Evolutionary conservation across 2,888 invertebrate species (phyloP), one percentile per base, ranked within the genome.

Genomic region (Acanthosepion lycidas): DNA sequence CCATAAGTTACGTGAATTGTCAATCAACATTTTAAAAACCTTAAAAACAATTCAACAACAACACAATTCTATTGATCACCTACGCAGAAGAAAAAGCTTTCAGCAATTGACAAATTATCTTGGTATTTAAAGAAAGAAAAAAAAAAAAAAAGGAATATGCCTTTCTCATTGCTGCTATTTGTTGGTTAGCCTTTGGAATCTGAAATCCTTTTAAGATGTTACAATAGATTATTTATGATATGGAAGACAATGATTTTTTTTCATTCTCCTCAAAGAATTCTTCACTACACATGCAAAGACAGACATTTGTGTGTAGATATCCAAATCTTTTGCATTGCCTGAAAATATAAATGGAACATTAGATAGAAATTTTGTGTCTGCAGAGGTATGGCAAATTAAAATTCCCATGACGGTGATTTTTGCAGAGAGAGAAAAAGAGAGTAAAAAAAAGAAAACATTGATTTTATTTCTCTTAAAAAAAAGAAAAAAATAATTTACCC

Each of bases 361-460:
- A 78, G 28, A 20, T 78, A 78, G 28, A 78, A 78, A 78, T 28
- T 28, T 78, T n/a, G 20, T 59, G n/a, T 78, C 78, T n/a, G 78
- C 78, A 78, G 78, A n/a, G 78, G n/a, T 78, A n/a, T 78, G 28
- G n/a, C n/a, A 78, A n/a, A n/a, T 78, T 78, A 78, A 78, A 78
- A 78, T 78, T 78, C 78, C 78, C 78, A 6, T 78, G 78, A n/a
- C 78, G 2, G 18, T 78, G 28, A n/a, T 78, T 78, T n/a, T 78
- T 78, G n/a, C 23, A 78, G 9, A n/a, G 78, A 78, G n/a, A 9
- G 78, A n/a, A 9, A 78, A 78, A 2, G 1, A 78, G 18, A 59
- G 59, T 23, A 20, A 59, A 20, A 59, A 5, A 59, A 59, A 59
- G 20, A 59, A 51, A 51, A 51, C 51, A 51, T 51, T 51, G 51